Evolutionary conservation across 2,113 vertebrate genomes (phyloP).

Genomic region (Aptenodytes forsteri): DNA sequence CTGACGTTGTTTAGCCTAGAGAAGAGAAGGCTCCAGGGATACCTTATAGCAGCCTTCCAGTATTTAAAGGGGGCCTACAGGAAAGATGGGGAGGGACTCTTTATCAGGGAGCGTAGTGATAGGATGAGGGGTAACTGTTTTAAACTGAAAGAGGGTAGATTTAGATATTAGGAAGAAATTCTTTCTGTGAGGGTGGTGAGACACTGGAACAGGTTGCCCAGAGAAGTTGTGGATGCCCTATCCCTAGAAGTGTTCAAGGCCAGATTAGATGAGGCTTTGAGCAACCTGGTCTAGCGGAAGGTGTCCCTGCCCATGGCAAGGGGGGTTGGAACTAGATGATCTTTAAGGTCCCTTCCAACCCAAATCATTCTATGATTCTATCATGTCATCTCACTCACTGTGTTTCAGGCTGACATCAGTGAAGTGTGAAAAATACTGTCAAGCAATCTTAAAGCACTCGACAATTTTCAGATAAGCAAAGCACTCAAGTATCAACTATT

Average conservation of each 20-base stretch:
- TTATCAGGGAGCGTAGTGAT: accelerated
- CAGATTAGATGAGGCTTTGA: neutral
- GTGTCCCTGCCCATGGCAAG: neutral
- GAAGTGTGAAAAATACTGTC: neutral
- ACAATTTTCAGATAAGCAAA: neutral
- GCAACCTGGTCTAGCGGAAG: neutral
- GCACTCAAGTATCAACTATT: neutral
- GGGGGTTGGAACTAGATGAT: neutral
- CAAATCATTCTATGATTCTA: neutral
- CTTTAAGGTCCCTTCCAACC: neutral
- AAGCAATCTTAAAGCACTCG: neutral
- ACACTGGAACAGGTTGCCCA: neutral
- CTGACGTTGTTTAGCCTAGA: neutral
- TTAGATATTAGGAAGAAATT: neutral
- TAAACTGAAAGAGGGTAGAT: neutral
- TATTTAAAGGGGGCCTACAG: neutral
- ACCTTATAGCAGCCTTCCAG: neutral
- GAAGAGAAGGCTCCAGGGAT: neutral
- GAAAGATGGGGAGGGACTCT: neutral
- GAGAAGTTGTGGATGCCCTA: neutral
- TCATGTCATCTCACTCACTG: neutral
- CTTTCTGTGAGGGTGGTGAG: neutral
- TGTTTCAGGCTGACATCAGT: neutral
- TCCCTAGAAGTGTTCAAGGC: neutral
- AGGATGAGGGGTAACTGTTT: neutral